Conservation (phyloP, 2,888 invertebrate genomes). For the Cancer borealis region DNA sequence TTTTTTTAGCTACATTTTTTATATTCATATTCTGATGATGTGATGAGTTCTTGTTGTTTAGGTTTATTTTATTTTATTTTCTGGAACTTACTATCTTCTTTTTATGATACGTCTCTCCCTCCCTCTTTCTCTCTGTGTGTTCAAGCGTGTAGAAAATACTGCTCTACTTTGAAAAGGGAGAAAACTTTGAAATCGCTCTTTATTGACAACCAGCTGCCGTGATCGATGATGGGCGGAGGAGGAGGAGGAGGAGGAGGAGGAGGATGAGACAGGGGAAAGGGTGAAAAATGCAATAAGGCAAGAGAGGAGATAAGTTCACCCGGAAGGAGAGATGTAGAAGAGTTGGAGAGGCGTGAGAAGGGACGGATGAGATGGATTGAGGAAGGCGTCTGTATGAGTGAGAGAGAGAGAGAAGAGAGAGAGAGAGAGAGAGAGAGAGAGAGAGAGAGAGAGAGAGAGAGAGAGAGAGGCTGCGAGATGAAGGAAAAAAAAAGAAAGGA, state of each 20-base stretch:
- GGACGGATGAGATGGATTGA: not conserved
- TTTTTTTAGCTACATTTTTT: too few relatives aligned
- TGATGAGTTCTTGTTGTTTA: not conserved
- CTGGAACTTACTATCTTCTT: not conserved
- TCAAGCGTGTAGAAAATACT: not conserved
- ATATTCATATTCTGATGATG: not conserved
- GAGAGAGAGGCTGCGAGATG: too few relatives aligned
- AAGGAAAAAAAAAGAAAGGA: too few relatives aligned
- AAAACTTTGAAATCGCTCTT: not conserved
- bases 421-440: not conserved
- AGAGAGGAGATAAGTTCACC: not conserved
- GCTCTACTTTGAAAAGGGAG: not conserved
- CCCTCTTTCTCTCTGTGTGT: not conserved
- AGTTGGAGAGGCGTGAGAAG: not conserved
- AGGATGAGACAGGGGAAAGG: not conserved
- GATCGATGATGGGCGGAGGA: not conserved
- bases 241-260: not conserved
- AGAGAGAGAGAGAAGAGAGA: not conserved
- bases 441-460: conserved; percentile 45
- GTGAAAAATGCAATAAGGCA: not conserved
- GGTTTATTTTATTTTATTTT: too few relatives aligned
- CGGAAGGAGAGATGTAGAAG: not conserved
- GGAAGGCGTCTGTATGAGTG: not conserved
- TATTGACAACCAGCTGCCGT: not conserved
- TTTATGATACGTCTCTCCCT: not conserved